A percentile compares a stretch with the other conserved stretches of the same genome.
Conservation (phyloP, 1,140 invertebrate species). For the Eupristina koningsbergeri region DNA sequence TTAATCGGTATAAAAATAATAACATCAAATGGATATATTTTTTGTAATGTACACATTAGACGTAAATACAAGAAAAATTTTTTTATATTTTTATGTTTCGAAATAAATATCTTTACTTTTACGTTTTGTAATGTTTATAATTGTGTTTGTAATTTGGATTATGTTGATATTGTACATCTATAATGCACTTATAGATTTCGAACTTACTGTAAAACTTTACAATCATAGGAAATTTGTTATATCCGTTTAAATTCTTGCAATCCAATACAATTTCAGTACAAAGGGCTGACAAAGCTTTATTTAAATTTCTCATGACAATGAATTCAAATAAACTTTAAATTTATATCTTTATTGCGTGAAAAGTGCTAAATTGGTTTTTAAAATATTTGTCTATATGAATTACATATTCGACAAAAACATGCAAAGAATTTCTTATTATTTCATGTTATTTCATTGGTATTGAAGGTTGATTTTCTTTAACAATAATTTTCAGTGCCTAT, state of each 20-base stretch:
- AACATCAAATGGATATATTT: no score
- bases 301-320: background rate
- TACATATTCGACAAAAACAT: background rate
- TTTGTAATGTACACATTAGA: no score
- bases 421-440: background rate
- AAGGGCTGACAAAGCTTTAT: background rate
- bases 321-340: background rate
- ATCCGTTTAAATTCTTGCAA: background rate
- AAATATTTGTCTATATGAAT: background rate
- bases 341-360: background rate
- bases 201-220: background rate
- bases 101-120: background rate
- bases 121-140: background rate
- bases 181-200: background rate
- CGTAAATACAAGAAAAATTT: background rate
- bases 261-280: background rate
- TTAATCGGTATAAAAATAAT: no score
- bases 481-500: no score
- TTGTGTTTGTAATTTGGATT: background rate
- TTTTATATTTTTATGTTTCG: background rate
- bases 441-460: background rate
- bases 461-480: background rate
- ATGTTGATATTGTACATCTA: background rate
- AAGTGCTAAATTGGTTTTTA: background rate
- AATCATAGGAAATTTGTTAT: constrained; percentile 3